Percentiles rank a stretch among this genome's conserved stretches.
Evolutionary conservation across 1,140 invertebrate genomes (phyloP).

Genomic region (Mercenaria mercenaria): DNA sequence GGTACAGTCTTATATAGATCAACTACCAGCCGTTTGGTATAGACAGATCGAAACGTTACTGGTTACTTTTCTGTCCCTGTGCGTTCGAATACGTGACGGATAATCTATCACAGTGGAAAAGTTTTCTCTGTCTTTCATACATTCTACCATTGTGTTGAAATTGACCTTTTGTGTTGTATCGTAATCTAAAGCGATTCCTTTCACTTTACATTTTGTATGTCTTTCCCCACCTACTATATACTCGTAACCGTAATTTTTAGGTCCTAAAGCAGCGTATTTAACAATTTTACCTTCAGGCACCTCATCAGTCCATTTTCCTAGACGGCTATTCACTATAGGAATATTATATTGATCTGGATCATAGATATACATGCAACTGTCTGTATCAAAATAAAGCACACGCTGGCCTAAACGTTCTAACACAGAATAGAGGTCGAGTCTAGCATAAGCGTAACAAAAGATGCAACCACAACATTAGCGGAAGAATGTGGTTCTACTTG

Average conservation of each 20-base stretch:
- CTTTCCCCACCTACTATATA: not conserved
- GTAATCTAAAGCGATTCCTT: not conserved
- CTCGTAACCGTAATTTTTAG: slow-evolving; percentile 17
- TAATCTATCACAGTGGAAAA: not conserved
- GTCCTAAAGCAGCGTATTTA: not conserved
- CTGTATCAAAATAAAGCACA: slow-evolving; percentile 22
- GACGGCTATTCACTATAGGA: not conserved
- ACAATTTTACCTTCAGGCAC: not conserved
- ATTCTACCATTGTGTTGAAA: not conserved
- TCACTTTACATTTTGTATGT: not conserved
- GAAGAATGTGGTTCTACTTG: not conserved
- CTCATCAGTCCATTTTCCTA: slow-evolving; percentile 28
- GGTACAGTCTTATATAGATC: not conserved
- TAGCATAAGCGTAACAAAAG: not conserved
- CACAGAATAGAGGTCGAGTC: slow-evolving; percentile 1
- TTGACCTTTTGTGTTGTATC: not conserved
- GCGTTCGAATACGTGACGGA: not conserved
- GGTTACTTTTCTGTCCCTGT: not conserved
- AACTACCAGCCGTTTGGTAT: not conserved
- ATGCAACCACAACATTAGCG: not conserved
- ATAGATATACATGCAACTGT: slow-evolving; percentile 26
- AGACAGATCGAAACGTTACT: slow-evolving; percentile 2
- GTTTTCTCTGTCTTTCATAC: not conserved
- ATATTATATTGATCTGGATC: slow-evolving; percentile 22
- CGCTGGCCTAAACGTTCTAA: not conserved